phyloP scores from a whole-genome alignment of 2,113 vertebrate genomes.

The Athene noctua region DNA sequence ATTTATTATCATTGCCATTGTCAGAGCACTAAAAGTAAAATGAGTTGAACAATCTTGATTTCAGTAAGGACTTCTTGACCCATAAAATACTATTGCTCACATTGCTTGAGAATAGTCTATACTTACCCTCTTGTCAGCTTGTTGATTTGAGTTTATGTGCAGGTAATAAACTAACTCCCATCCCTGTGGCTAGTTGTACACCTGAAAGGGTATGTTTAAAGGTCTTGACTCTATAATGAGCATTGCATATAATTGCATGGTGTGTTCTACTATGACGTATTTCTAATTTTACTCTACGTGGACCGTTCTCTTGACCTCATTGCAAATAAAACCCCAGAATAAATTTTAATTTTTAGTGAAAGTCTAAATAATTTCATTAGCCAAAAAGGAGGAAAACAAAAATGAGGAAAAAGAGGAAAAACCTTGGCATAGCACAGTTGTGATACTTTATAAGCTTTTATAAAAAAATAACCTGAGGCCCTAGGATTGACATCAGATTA shows the following conservation, averaged over 20 bases:
- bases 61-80: background rate
- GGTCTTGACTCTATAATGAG: slow-evolving; percentile 13
- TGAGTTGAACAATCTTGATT: background rate
- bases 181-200: background rate
- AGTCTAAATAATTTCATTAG: background rate
- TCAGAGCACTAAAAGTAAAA: slow-evolving; percentile 3
- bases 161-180: slow-evolving; percentile 37
- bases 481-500: slow-evolving; percentile 15
- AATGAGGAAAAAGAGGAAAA: slow-evolving; percentile 14
- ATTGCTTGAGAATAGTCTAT: background rate
- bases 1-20: background rate
- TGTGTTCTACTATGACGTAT: background rate
- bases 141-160: slow-evolving; percentile 37
- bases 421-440: background rate
- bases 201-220: slow-evolving; percentile 23
- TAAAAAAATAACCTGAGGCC: slow-evolving; percentile 21
- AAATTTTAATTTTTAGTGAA: slow-evolving; percentile 22
- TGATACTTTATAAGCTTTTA: slow-evolving; percentile 38
- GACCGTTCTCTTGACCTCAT: background rate
- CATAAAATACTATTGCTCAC: background rate
- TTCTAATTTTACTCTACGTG: background rate
- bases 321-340: background rate
- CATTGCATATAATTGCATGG: background rate
- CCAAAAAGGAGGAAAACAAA: background rate
- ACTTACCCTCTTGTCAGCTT: slow-evolving; percentile 18